These are phyloP conservation scores for Megamerina dolium DNA, from an alignment of 2,888 invertebrate genomes.

Conservation along the genomic window DNA sequence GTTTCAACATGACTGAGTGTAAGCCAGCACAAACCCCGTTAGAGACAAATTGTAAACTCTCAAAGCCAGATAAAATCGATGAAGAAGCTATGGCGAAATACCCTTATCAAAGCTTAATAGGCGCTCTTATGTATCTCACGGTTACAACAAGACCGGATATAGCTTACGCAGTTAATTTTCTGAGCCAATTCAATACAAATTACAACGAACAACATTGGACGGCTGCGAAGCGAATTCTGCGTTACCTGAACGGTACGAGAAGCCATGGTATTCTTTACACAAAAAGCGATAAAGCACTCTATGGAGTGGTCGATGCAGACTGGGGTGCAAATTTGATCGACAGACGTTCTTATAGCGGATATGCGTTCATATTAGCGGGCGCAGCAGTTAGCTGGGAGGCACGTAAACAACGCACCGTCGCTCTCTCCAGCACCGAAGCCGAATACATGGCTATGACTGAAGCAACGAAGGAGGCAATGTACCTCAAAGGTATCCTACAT, in stretches of 20 bases:
- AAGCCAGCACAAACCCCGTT: constrained; percentile 15
- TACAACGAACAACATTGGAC: constrained; percentile 20
- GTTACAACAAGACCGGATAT: constrained; percentile 19
- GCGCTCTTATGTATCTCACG: constrained; percentile 20
- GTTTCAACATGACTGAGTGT: constrained; percentile 16
- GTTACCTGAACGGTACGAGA: constrained; percentile 18
- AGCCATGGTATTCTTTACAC: constrained; percentile 13
- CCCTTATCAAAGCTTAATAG: constrained; percentile 21
- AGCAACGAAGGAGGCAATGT: constrained; percentile 18
- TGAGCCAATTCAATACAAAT: constrained; percentile 21
- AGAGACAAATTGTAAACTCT: constrained; percentile 13
- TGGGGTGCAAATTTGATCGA: constrained; percentile 19
- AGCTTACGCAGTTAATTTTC: constrained; percentile 13
- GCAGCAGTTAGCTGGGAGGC: constrained; percentile 21
- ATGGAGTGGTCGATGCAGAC: constrained; percentile 20
- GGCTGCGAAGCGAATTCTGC: constrained; percentile 17
- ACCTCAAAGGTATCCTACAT: constrained; percentile 11
- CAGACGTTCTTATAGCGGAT: constrained; percentile 21
- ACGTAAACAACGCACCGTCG: constrained; percentile 19
- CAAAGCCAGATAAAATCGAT: constrained; percentile 7
- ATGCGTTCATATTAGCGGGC: constrained; percentile 17
- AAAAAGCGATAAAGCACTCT: constrained; percentile 5
- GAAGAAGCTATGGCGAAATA: constrained; percentile 12
- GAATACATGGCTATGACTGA: constrained; percentile 21
- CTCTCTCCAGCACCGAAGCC: constrained; percentile 20